Evolutionary conservation across 2,113 vertebrate genomes (phyloP), one percentile per base, ranked within the genome.

Genomic region (Amia ocellicauda): DNA sequence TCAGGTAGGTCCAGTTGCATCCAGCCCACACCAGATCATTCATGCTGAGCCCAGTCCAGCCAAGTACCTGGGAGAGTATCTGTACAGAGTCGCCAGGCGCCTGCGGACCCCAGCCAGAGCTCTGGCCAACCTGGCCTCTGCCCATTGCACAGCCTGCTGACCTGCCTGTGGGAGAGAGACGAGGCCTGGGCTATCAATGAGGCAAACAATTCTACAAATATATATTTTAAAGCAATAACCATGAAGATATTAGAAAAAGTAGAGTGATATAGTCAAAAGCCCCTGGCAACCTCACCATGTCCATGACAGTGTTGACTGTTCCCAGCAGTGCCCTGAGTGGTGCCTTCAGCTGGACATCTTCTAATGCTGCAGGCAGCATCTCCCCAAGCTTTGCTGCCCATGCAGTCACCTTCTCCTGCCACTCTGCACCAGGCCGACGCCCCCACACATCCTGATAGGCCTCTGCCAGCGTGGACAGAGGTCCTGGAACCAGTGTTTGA

Each of bases 391-490:
- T 69, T 41, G 58, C 70, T 40, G 81, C 56, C 72, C 79, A 90
- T 42, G 69, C 41, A 1, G 83, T 69, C 0, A 84, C 81, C n/a
- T 67, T 73, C 47, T 91, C 80, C 62, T 45, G 80, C 92, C 89
- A 93, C 31, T 85, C 73, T 1, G 77, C 65, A 10, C 91, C 91
- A 76, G 89, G 66, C 57, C 73, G 77, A 72, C 76, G 82, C 58
- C 83, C 85, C 0, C 76, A 93, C 58, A 91, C 89, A 22, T 95
- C 91, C 0, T 91, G 87, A 73, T 91, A 95, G 26, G 90, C 89
- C 0, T 87, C 93, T 41, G 93, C 89, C 69, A 92, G 64, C 0
- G 88, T 93, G 41, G 82, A 81, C 70, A 93, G 68, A 0, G 93
- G 92, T 67, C 85, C 93, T 96, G 68, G 4, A 7, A 26, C n/a